These are phyloP conservation scores for Cyrtodaria siliqua DNA, from an alignment of 2,888 invertebrate species.

Conservation along the genomic window DNA sequence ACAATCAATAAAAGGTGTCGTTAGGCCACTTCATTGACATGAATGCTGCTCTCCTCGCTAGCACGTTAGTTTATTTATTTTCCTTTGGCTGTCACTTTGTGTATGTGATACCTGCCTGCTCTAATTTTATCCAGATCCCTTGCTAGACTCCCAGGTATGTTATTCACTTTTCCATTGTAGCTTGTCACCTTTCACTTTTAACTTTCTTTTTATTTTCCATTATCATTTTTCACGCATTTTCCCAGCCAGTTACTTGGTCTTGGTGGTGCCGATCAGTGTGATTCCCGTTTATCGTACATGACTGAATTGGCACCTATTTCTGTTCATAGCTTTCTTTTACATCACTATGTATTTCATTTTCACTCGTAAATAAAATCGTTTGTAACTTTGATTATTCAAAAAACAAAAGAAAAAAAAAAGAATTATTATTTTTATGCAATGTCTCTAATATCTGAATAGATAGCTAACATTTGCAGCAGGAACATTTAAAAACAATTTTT, in stretches of 20 bases:
- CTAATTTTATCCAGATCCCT: conserved; percentile 76
- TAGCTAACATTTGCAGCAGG: too few relatives aligned
- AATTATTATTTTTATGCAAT: too few relatives aligned
- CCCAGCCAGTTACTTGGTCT: conserved; percentile 33
- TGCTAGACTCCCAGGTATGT: conserved; percentile 80
- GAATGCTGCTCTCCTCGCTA: conserved; percentile 68
- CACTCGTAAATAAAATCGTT: too few relatives aligned
- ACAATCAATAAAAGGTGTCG: conserved; percentile 26
- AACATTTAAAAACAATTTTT: too few relatives aligned
- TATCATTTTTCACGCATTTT: conserved; percentile 39
- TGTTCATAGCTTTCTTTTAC: conserved; percentile 26
- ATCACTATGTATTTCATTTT: too few relatives aligned
- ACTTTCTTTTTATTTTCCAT: conserved; percentile 63
- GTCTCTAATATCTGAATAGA: too few relatives aligned
- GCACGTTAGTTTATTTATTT: conserved; percentile 73
- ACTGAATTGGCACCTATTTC: conserved; percentile 31
- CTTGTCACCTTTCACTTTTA: conserved; percentile 70
- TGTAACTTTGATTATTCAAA: too few relatives aligned
- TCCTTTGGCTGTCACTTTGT: conserved; percentile 73
- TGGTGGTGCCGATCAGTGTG: background rate
- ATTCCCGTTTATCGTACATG: conserved; percentile 16
- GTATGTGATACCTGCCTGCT: conserved; percentile 72
- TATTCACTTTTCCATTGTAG: conserved; percentile 75
- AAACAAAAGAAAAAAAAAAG: too few relatives aligned
- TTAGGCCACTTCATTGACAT: conserved; percentile 66